phyloP scores from a whole-genome alignment of 2,888 invertebrate genomes.

The Phengaris alcon region DNA sequence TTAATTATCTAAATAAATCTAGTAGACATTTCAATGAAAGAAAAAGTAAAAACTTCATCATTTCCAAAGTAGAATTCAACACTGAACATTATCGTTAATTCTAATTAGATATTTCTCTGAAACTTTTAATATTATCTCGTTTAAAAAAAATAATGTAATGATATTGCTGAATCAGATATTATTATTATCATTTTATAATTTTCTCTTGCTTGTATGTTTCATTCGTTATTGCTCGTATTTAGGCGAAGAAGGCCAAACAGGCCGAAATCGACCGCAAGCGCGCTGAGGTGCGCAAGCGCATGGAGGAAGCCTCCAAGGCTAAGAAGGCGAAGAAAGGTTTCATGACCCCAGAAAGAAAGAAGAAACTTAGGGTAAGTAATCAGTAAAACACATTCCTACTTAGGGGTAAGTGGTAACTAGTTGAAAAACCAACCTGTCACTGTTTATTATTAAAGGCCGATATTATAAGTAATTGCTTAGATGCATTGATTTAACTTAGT shows the following conservation, averaged over 20 bases:
- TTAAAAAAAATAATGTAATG: too few species aligned
- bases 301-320: conserved; percentile 98
- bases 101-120: neutral
- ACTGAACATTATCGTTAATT: neutral
- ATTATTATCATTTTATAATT: neutral
- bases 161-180: too few species aligned
- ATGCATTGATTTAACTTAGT: too few species aligned
- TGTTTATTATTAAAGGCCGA: too few species aligned
- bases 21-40: neutral
- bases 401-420: too few species aligned
- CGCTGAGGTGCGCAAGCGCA: conserved; percentile 98
- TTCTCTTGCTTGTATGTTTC: neutral
- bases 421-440: neutral
- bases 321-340: conserved; percentile 99
- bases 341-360: conserved; percentile 99
- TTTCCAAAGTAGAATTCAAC: neutral
- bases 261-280: conserved; percentile 98
- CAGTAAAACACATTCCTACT: neutral
- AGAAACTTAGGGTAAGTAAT: conserved; percentile 96
- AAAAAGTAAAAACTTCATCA: neutral
- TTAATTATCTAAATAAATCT: neutral
- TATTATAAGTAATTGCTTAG: too few species aligned
- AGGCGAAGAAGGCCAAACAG: conserved; percentile 99
- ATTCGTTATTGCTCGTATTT: conserved; percentile 51
- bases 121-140: neutral